Conservation (phyloP, 2,797 vertebrate genomes). For the Myiothlypis coronata region DNA sequence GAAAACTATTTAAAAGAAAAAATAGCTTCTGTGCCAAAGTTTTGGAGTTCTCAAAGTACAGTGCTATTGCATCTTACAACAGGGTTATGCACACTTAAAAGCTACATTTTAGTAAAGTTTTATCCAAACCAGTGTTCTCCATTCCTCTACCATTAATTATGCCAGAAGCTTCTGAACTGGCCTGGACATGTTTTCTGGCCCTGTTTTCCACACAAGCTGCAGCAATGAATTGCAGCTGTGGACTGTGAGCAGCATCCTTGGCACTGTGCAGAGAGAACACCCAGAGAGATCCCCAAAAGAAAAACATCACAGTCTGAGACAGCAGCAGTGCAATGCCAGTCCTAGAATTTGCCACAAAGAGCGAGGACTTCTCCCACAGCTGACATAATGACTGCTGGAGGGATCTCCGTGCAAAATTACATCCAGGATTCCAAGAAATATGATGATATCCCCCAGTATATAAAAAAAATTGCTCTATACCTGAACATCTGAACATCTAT, state of each 20-base stretch:
- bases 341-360: neutral
- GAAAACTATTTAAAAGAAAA: neutral
- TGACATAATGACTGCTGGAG: fast-evolving
- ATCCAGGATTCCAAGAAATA: neutral
- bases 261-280: neutral
- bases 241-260: neutral
- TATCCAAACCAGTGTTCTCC: neutral
- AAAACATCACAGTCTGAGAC: neutral
- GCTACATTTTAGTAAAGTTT: neutral
- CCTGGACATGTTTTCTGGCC: neutral
- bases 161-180: neutral
- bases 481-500: neutral
- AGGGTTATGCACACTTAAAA: neutral
- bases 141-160: neutral
- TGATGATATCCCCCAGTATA: neutral
- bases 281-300: neutral
- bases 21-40: neutral
- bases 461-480: neutral
- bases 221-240: neutral
- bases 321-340: neutral
- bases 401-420: neutral
- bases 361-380: neutral
- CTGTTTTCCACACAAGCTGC: neutral
- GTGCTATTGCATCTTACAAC: neutral
- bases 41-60: neutral